Base-by-base conservation (phyloP, 2,888 invertebrate genomes). In the Gymnoscelis rufifasciata region DNA sequence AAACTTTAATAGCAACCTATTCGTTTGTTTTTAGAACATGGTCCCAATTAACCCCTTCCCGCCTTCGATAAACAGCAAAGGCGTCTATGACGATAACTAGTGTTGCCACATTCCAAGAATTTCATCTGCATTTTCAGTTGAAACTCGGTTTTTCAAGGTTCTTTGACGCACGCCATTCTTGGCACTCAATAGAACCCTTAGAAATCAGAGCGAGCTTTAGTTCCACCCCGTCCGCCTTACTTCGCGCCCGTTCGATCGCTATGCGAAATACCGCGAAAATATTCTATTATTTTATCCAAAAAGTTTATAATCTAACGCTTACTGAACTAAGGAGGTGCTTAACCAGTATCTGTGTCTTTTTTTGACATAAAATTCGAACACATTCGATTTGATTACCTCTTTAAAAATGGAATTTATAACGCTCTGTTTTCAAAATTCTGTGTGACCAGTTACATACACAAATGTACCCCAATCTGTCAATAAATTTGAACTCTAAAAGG, bases 121-220 rank as follows among this genome's bases (percentile, higher is more conserved):
- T 48, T 42, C 45, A 35, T 43, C 36, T 49, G 44, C 51, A 51
- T 47, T 50, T 45, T 42, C 19, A 46, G 28, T 43, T 7, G 48
- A 59, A 59, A 59, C 51, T 64, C 60, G 54, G 57, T 66, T 65
- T 68, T 51, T 67, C 64, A 71, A 66, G 58, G 61, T 65, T 66
- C 66, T 68, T 68, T 72, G 19, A 69, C 52, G 56, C 62, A 70
- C 69, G 71, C 69, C 62, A 69, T 62, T 42, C 41, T 78, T 74
- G 71, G 73, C 74, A 80, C 78, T 78, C 74, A 62, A 78, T 68
- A 70, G 62, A 71, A 71, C 79, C 78, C 78, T 73, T 75, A 72
- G 73, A 77, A 79, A 74, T 72, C 67, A 45, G 33, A 45, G 24
- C 44, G 26, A 29, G 67, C 72, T 71, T 66, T 73, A 81, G 83